These are phyloP conservation scores for Cotesia glomerata DNA, from an alignment of 1,140 invertebrate species.

Conservation along the genomic window DNA sequence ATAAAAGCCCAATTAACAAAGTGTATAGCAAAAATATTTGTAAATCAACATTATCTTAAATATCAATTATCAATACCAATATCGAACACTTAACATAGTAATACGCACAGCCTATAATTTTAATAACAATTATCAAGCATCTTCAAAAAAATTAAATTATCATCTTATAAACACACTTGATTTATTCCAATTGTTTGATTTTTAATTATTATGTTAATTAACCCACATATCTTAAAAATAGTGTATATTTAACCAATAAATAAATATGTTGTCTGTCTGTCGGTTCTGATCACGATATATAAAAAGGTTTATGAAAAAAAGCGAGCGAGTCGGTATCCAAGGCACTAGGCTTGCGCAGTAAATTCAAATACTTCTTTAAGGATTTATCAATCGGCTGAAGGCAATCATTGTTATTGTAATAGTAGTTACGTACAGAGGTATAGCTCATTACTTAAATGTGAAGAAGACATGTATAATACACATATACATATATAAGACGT, in stretches of 20 bases:
- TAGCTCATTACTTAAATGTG: not conserved
- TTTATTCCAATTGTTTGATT: too few species aligned
- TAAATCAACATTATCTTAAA: not conserved
- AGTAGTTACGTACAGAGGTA: not conserved
- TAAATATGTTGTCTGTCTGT: conserved; percentile 26
- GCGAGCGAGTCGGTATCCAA: conserved; percentile 54
- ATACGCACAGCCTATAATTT: conserved; percentile 35
- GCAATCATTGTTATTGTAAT: not conserved
- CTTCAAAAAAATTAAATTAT: too few species aligned
- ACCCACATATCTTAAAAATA: not conserved
- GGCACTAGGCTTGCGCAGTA: conserved; percentile 56
- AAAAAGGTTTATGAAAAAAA: conserved; percentile 18
- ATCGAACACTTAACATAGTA: conserved; percentile 9
- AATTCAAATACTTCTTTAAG: conserved; percentile 21
- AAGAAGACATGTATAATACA: too few species aligned
- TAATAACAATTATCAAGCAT: too few species aligned
- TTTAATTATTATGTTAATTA: too few species aligned
- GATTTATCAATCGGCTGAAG: conserved; percentile 29
- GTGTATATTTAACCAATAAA: too few species aligned
- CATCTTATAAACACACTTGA: too few species aligned
- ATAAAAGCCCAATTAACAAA: conserved; percentile 36
- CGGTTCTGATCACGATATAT: conserved; percentile 32
- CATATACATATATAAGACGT: too few species aligned
- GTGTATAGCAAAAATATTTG: conserved; percentile 50
- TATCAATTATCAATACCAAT: not conserved